Evolutionary conservation across 2,888 invertebrate genomes (phyloP), one percentile per base, ranked within the genome.

Genomic region (Mylabris sibirica): DNA sequence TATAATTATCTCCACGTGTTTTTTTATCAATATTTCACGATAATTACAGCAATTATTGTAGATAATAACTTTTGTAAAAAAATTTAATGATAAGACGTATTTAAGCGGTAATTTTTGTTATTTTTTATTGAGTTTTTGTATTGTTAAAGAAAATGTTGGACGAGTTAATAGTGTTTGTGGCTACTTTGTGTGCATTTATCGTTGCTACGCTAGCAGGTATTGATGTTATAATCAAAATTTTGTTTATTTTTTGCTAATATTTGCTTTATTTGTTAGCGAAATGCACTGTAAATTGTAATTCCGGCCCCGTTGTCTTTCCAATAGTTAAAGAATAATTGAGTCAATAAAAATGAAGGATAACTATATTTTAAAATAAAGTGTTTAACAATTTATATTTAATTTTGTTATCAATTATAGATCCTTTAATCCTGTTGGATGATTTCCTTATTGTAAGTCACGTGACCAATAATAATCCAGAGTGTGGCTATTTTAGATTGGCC

Each of bases 401-500:
- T 12, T 11, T 44, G 17, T n/a, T n/a, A 6, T 17, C n/a, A 44
- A 44, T 44, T 17, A 44, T n/a, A 44, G n/a, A 44, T 44, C 44
- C 17, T 44, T 30, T 44, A 17, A 8, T 44, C 17, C 44, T 44
- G 5, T n/a, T n/a, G n/a, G n/a, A 17, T 20, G 49, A 49, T 49
- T 9, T 0, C 2, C 2, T 49, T 20, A 9, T 49, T 20, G 3
- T 8, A 49, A 9, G 66, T 64, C 73, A 74, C 74, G 74, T 74
- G 74, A 65, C 74, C 73, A n/a, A n/a, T 30, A 8, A 30, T 30
- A 30, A 69, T 65, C 64, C 61, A 20, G 9, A 20, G 20, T 66
- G 67, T 73, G 77, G 75, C 68, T 75, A 75, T 67, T 70, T 64
- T 70, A 71, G 64, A 77, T 77, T 77, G 73, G 75, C 77, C 69